Base-by-base conservation (phyloP, 2,797 vertebrate genomes). In the Acrossocheilus wenchowensis region DNA sequence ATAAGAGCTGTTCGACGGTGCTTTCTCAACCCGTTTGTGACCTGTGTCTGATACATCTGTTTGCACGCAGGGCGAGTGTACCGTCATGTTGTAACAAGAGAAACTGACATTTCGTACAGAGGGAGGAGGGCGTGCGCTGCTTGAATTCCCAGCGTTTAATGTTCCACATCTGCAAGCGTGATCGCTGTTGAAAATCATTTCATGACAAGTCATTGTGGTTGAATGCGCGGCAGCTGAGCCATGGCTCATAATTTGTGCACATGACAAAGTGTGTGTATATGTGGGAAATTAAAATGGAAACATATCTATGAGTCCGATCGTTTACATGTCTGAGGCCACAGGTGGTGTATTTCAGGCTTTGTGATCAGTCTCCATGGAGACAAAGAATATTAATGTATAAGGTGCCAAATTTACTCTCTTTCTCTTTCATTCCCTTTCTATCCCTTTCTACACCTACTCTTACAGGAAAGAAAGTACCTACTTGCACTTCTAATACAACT, bases 141-240 rank as follows among this genome's bases (percentile, higher is more conserved):
- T 68, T 77, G 52, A 87, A 87, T 75, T 87, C 69, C 69, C 50
- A 43, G 71, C 43, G 74, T 64, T 75, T 62, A 81, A 85, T 80
- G 71, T 57, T 87, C 50, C 81, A 41, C 84, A 83, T 87, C 60
- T 84, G 73, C 71, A 34, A 30, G 34, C 21, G 39, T 41, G 81
- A 66, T 52, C 36, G 48, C 68, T 50, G 62, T 73, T 45, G 7
- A 60, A 79, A 79, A 85, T 82, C 36, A 62, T 87, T 87, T 87
- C 71, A 50, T 60, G 78, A 73, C 39, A 64, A 79, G 74, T 77
- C 45, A 71, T n/a, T 85, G 75, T 72, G 89, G 79, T 86, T 77
- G 69, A 54, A 41, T 6, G 57, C 73, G 2, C 2, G 1, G 74
- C n/a, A 64, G 43, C 77, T 69, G 39, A 84, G 57, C 60, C 9